A percentile compares a stretch with the other conserved stretches of the same genome.
Conservation (phyloP, 2,113 vertebrate species). For the Gavia stellata region DNA sequence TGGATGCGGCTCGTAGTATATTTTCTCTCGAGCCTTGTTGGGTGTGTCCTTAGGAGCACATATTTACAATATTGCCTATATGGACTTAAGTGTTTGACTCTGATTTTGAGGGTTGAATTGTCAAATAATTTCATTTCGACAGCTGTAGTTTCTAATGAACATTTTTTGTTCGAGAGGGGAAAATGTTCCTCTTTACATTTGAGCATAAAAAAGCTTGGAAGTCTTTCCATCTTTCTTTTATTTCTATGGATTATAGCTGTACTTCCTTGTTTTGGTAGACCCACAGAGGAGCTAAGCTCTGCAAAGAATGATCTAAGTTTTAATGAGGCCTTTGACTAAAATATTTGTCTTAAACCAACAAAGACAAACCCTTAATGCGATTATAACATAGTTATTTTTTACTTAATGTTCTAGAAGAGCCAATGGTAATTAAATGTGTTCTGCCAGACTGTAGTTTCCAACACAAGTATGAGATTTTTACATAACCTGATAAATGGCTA, state of each 20-base stretch:
- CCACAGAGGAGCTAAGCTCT: background rate
- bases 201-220: background rate
- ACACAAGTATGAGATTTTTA: slow-evolving; percentile 60
- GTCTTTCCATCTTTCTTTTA: background rate
- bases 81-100: background rate
- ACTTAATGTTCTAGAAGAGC: slow-evolving; percentile 54
- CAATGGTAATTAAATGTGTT: slow-evolving; percentile 63
- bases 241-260: background rate
- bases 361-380: slow-evolving; percentile 59
- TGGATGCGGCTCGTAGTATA: background rate
- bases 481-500: slow-evolving; percentile 67
- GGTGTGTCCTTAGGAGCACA: background rate
- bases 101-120: background rate
- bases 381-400: slow-evolving; percentile 57
- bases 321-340: slow-evolving; percentile 47
- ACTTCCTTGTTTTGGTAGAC: slow-evolving; percentile 9
- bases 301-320: slow-evolving; percentile 40
- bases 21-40: background rate
- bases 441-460: slow-evolving; percentile 68
- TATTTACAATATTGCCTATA: background rate
- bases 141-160: background rate
- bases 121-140: background rate
- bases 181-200: background rate
- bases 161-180: background rate
- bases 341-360: slow-evolving; percentile 62